Evolutionary conservation across 2,888 invertebrate genomes (phyloP), one percentile per base, ranked within the genome.

Genomic region (Penaeus monodon): DNA sequence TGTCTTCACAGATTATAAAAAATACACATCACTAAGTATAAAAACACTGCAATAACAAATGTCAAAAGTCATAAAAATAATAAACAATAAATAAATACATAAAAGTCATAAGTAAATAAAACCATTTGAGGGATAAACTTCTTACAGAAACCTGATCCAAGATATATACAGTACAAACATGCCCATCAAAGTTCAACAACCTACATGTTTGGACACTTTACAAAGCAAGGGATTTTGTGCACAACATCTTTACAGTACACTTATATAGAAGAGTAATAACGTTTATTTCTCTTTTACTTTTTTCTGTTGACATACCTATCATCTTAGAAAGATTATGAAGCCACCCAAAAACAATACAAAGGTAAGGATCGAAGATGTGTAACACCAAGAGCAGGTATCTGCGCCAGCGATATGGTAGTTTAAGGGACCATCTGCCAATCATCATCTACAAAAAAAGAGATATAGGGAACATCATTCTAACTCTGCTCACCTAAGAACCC

Each of bases 371-470:
- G 77, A 86, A 65, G 74, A 77, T 77, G n/a, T 86, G 86, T 81
- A 86, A 38, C 70, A 86, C 76, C 86, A 78, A 78, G 78, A 86
- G 65, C 77, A 86, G 78, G 81, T 73, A 64, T 82, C 86, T 86
- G 68, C 86, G 82, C 86, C 86, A 86, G 76, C 49, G 49, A 77
- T 70, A 86, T 78, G 86, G 86, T 66, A 86, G 44, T 82, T 82
- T 86, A 82, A 33, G 82, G 77, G 70, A 14, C 86, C 86, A 86
- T 81, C 86, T 77, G 68, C 81, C 81, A 86, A 78, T 86, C 86
- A 86, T 86, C 65, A 66, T 86, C 86, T 86, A 86, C 73, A 86
- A 86, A 86, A 79, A 86, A 57, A 85, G 81, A 77, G 49, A 78
- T 66, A 84, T 57, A 27, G 27, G 29, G 68, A 57, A 57, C 57